Evolutionary conservation across 37 sponge, comb jelly and placozoan genomes (phyloP).

Genomic region (Beroe forskalii): DNA sequence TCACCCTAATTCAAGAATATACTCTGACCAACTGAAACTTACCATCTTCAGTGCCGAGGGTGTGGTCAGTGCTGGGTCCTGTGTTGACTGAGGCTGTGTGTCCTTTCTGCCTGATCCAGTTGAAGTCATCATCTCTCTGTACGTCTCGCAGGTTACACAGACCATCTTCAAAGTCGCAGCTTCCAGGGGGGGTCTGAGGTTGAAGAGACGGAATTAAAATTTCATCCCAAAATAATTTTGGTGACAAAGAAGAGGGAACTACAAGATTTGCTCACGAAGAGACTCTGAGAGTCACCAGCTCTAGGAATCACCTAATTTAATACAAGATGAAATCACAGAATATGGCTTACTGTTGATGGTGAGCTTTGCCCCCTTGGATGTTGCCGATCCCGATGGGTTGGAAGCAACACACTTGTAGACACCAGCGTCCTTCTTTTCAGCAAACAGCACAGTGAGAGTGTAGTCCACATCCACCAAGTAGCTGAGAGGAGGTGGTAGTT

Average conservation of each 20-base stretch:
- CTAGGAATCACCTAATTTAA: too few species aligned
- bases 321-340: too few species aligned
- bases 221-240: background rate
- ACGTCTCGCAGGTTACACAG: constrained; percentile 42
- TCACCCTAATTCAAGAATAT: too few species aligned
- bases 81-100: constrained; percentile 65
- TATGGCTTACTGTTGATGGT: constrained; percentile 54
- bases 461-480: background rate
- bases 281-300: too few species aligned
- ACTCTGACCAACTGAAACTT: too few species aligned
- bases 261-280: too few species aligned
- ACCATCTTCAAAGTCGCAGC: constrained; percentile 57
- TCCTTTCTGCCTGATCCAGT: constrained; percentile 66
- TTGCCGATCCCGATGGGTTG: constrained; percentile 60
- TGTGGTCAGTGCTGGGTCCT: constrained; percentile 66
- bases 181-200: constrained; percentile 11
- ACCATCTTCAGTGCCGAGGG: constrained; percentile 47
- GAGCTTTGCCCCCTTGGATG: constrained; percentile 59
- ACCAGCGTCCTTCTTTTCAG: constrained; percentile 68
- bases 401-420: constrained; percentile 71
- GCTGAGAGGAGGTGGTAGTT: background rate
- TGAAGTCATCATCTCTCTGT: constrained; percentile 66
- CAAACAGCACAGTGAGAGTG: constrained; percentile 51
- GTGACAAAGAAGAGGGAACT: too few species aligned
- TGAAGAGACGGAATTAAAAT: background rate